A percentile compares a stretch with the other conserved stretches of the same genome.
phyloP scores from a whole-genome alignment of 2,888 invertebrate genomes.

The Pristionchus mayeri region DNA sequence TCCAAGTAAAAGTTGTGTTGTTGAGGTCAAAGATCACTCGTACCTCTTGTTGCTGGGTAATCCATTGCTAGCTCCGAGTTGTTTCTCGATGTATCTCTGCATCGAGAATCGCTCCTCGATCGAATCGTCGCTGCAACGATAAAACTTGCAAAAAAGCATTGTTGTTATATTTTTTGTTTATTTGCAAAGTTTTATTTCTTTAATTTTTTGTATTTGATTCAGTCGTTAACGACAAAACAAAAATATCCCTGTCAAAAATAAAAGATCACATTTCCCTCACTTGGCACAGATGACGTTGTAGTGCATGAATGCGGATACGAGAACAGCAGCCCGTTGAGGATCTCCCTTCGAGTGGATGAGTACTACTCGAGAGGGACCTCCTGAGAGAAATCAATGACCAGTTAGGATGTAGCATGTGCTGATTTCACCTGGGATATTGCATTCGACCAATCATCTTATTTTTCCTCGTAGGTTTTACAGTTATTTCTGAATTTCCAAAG shows the following conservation, averaged over 20 bases:
- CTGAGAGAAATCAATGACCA: not conserved
- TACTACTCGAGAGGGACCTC: constrained; percentile 5
- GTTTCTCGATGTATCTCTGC: constrained; percentile 90
- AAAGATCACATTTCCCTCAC: constrained; percentile 59
- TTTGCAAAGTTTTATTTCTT: too few relatives aligned
- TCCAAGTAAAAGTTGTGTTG: too few relatives aligned
- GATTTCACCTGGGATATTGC: too few relatives aligned
- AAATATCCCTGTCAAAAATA: not conserved
- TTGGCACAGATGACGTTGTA: constrained; percentile 91
- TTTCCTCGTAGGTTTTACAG: too few relatives aligned
- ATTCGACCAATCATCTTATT: too few relatives aligned
- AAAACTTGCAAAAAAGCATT: not conserved
- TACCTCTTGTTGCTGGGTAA: constrained; percentile 33
- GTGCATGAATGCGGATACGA: constrained; percentile 93
- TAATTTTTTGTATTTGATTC: too few relatives aligned
- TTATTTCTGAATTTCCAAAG: not conserved
- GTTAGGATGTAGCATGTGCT: too few relatives aligned
- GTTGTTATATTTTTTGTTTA: too few relatives aligned
- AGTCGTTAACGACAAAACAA: too few relatives aligned
- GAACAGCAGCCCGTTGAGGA: constrained; percentile 88
- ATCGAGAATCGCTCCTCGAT: constrained; percentile 93
- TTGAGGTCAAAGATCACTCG: constrained; percentile 15
- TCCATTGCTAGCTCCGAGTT: constrained; percentile 80
- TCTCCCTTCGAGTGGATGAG: constrained; percentile 82
- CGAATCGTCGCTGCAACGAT: constrained; percentile 79